Evolutionary conservation across 1,140 invertebrate species (phyloP).

Genomic region (Caligus rogercresseyi): DNA sequence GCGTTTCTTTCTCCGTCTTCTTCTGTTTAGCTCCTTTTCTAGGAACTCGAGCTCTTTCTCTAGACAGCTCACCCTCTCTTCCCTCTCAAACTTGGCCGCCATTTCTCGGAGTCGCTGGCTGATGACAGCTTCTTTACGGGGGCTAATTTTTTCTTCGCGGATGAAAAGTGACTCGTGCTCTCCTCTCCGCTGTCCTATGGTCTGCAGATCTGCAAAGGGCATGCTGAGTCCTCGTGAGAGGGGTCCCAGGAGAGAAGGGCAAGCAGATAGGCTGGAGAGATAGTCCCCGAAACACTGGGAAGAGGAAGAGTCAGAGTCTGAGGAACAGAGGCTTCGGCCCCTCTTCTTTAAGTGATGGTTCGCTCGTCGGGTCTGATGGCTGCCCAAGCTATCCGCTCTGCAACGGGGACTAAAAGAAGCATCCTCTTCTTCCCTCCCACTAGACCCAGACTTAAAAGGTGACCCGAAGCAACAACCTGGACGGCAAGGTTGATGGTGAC

Average conservation of each 20-base stretch:
- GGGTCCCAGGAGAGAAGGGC: background rate
- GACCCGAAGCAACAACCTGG: too few species aligned
- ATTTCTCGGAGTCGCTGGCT: background rate
- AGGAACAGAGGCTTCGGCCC: background rate
- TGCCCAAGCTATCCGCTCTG: too few species aligned
- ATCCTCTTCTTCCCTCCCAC: too few species aligned
- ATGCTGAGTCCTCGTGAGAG: background rate
- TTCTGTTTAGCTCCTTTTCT: background rate
- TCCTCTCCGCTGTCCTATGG: background rate
- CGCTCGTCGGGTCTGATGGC: too few species aligned
- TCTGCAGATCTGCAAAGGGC: background rate
- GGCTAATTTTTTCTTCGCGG: background rate
- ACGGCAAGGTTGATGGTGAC: too few species aligned
- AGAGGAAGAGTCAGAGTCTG: conserved; percentile 2
- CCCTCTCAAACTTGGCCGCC: background rate
- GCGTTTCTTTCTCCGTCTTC: background rate
- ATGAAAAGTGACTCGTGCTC: background rate
- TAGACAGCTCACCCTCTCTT: background rate
- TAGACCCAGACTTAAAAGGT: too few species aligned
- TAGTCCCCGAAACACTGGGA: conserved; percentile 1
- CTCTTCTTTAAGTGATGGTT: too few species aligned
- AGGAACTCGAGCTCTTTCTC: background rate
- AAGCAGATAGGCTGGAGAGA: background rate
- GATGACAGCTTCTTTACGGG: conserved; percentile 1
- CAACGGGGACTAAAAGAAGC: too few species aligned